Base-by-base conservation (phyloP, 1,140 invertebrate genomes). In the Aphidius gifuensis region DNA sequence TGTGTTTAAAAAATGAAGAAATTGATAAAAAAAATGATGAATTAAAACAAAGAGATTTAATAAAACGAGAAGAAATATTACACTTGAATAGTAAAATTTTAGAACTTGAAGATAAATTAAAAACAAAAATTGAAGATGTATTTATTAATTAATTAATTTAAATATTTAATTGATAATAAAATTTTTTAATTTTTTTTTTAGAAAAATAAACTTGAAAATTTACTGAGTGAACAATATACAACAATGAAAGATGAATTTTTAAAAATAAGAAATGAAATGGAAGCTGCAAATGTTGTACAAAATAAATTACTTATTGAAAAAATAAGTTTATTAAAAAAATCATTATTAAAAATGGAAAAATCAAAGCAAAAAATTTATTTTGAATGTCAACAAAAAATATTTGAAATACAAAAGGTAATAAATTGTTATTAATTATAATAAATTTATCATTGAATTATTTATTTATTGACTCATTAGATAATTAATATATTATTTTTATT, bases 221-320 rank as follows among this genome's bases (percentile, higher is more conserved):
- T 74, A 48, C 47, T 78, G 38, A 38, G 58, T 7, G 69, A 75
- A 1, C 74, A 78, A 45, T 73, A 70, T 55, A 58, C 56, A 45
- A 69, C 56, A 5, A 72, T 78, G 67, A 77, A 69, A 58, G 68
- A 68, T n/a, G 77, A 78, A 63, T 69, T 79, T 55, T 58, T 50
- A 4, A 71, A 71, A 61, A 74, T 77, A 47, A 71, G 69, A 51
- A 66, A 39, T 5, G 68, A 75, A 32, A 69, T 78, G 54, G 73
- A 76, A 46, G 39, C 50, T 1, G 63, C 67, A 3, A 65, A 66
- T 6, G 61, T 56, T 7, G 66, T 66, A 45, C 64, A 72, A 23
- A 65, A 61, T 48, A 61, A 73, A 42, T 64, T 54, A 55, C 53
- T 74, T 8, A 55, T 66, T 4, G 46, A 63, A 5, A 69, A 73